Evolutionary conservation across 2,888 invertebrate species (phyloP), one percentile per base, ranked within the genome.

Genomic region (Ophion obscuratus): DNA sequence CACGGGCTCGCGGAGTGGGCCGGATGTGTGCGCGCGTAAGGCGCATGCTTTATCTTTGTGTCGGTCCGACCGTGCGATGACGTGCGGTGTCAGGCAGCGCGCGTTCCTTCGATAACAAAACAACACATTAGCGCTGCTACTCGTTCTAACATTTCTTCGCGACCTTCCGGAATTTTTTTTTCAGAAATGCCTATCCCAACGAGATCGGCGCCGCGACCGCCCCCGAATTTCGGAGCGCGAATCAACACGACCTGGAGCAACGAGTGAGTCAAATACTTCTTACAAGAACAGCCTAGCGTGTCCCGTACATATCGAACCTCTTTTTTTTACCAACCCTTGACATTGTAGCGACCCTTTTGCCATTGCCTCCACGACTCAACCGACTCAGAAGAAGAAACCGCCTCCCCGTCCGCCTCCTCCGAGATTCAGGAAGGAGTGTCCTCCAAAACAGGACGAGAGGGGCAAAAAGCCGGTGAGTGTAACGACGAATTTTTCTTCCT

Each of bases 351-450:
- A 94, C 86, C 89, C 91, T 47, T 94, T 92, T 77, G 91, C 89
- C 44, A 87, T 88, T 27, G 93, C 95, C 0, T 95, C 95, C 92
- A 95, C 95, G 83, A 94, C 95, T 53, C 93, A 94, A 80, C 93
- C 91, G 87, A 90, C 92, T 31, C 95, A 95, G 87, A 97, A 96
- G 92, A 97, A 96, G 91, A 96, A 96, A 92, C 96, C 97, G 53
- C 97, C 97, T 4, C 97, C 97, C 5, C 94, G 97, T 57, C 97
- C 97, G 5, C 97, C 97, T 80, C 97, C 97, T 86, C 97, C 97
- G 2, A 96, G 95, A 92, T 93, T 95, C 84, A 90, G 88, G 76
- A 88, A 88, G 24, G 91, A 91, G 74, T 87, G 87, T 70, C 44
- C 76, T 6, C 89, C 90, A 47, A 90, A 88, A 73, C 90, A 88